These are phyloP conservation scores for Tragelaphus buxtoni DNA, from an alignment of 2,113 vertebrate species.

Conservation along the genomic window DNA sequence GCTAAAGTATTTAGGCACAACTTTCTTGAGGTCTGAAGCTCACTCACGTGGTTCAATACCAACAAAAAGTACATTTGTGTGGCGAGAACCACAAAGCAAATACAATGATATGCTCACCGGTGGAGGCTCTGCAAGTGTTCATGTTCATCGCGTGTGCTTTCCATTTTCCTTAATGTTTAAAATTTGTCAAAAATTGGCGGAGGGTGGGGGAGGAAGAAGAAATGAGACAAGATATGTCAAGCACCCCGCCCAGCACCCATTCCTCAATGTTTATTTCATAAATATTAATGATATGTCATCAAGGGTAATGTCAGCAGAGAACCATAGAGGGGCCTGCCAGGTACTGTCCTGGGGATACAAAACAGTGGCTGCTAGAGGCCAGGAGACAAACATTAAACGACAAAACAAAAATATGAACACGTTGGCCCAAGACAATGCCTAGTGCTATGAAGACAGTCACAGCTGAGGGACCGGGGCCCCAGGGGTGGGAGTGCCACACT, in stretches of 20 bases:
- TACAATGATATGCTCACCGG: background rate
- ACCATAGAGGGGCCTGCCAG: background rate
- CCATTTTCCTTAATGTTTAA: background rate
- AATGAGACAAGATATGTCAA: background rate
- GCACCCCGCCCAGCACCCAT: too few species aligned
- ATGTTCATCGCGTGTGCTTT: background rate
- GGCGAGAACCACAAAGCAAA: background rate
- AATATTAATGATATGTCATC: background rate
- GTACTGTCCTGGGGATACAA: background rate
- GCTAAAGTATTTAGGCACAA: background rate
- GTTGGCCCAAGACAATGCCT: rapidly evolving
- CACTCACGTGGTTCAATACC: too few species aligned
- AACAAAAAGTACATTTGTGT: background rate
- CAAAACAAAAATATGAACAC: background rate
- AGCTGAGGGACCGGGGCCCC: rapidly evolving
- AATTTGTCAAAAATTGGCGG: background rate
- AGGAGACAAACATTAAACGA: background rate
- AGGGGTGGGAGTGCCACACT: rapidly evolving
- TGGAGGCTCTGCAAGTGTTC: background rate
- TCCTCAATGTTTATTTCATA: background rate
- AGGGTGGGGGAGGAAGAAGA: background rate
- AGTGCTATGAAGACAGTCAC: background rate
- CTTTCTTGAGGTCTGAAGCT: background rate
- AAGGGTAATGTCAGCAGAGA: background rate
- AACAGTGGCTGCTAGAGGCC: background rate